Evolutionary conservation across 2,888 invertebrate species (phyloP).

Genomic region (Lamproptera curius): DNA sequence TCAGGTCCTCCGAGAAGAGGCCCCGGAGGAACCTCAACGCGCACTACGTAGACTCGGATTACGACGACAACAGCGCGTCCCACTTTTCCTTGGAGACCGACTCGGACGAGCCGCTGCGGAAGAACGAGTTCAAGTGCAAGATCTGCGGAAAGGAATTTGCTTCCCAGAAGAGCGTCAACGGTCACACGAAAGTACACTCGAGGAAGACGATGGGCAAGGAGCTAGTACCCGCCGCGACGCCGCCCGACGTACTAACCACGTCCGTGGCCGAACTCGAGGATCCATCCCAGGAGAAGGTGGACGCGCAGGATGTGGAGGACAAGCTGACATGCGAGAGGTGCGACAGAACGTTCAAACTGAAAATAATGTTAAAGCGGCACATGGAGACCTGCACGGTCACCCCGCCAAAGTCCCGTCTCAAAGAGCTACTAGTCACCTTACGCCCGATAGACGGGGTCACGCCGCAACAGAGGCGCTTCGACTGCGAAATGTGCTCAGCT

Average conservation of each 20-base stretch:
- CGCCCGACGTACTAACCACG: constrained; percentile 36
- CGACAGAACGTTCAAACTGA: constrained; percentile 62
- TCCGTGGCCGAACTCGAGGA: not conserved
- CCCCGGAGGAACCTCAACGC: constrained; percentile 38
- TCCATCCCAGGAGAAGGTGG: no score
- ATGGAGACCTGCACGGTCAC: constrained; percentile 45
- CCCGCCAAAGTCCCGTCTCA: constrained; percentile 40
- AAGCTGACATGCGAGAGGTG: constrained; percentile 58
- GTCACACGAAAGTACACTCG: constrained; percentile 45
- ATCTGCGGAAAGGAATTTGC: constrained; percentile 49
- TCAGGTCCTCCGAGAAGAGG: constrained; percentile 47
- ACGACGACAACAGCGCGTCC: constrained; percentile 52
- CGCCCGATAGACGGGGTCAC: constrained; percentile 51
- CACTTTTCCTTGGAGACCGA: constrained; percentile 56
- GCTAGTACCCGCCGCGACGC: not conserved
- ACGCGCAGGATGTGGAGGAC: constrained; percentile 47
- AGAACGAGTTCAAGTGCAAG: constrained; percentile 43
- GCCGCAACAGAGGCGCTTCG: constrained; percentile 30
- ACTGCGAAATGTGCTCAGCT: constrained; percentile 54
- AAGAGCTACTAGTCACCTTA: constrained; percentile 53
- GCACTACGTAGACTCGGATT: constrained; percentile 53
- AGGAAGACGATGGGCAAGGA: constrained; percentile 21
- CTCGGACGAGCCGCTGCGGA: constrained; percentile 54
- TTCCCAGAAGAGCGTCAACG: constrained; percentile 35
- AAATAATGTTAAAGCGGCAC: constrained; percentile 71